Conservation (phyloP, 2,797 vertebrate genomes). For the Lepilemur ruficaudatus region DNA sequence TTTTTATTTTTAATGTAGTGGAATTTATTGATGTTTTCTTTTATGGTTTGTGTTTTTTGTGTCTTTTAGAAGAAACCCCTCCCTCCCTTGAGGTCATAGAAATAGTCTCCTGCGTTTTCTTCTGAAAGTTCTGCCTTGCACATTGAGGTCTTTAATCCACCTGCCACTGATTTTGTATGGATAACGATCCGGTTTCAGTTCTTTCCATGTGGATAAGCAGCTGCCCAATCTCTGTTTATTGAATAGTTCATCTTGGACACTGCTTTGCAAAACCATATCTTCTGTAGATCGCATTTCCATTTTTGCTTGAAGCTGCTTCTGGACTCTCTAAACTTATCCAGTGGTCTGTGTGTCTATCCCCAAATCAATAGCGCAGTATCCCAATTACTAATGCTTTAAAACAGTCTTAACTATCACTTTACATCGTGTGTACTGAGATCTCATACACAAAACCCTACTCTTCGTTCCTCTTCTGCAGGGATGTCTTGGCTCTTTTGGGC, state of each 20-base stretch:
- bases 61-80: background rate
- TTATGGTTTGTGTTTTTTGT: background rate
- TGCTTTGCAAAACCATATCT: background rate
- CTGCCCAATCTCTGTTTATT: background rate
- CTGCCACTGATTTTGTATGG: constrained; percentile 1
- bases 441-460: background rate
- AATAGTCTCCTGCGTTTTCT: background rate
- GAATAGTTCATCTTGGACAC: background rate
- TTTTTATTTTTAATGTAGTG: background rate
- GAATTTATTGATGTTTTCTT: background rate
- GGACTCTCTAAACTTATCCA: background rate
- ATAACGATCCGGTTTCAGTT: constrained; percentile 16
- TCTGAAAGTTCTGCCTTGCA: background rate
- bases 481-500: background rate
- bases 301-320: background rate
- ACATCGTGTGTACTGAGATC: background rate
- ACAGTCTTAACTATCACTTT: background rate
- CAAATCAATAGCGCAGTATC: background rate
- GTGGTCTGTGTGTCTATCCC: background rate
- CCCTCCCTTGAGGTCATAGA: background rate
- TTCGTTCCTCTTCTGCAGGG: background rate
- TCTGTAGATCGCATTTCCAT: background rate
- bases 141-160: background rate
- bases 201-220: background rate
- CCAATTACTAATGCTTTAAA: background rate